phyloP scores from a whole-genome alignment of 2,888 invertebrate species.

The Tetropium fuscum region DNA sequence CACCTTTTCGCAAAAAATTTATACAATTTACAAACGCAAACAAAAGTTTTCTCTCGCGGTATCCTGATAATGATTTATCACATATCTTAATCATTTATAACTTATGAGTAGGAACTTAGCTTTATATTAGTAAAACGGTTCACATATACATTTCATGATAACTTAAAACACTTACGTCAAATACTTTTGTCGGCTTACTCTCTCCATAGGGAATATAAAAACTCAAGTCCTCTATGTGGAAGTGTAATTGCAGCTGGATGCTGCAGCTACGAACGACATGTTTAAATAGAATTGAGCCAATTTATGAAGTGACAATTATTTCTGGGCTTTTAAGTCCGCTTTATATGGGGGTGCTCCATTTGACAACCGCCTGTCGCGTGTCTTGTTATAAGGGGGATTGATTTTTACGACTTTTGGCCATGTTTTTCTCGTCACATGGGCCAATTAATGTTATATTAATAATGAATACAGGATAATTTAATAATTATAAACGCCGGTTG shows the following conservation, averaged over 20 bases:
- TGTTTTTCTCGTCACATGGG: conserved; percentile 3
- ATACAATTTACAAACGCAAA: no score
- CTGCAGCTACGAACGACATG: conserved; percentile 50
- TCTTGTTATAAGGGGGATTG: conserved; percentile 36
- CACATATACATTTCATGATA: no score
- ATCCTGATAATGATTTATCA: no score
- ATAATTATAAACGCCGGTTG: no score
- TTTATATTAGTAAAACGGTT: no score
- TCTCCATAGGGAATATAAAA: conserved; percentile 5
- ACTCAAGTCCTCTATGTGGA: conserved; percentile 21
- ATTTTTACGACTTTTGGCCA: conserved; percentile 32
- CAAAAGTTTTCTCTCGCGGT: no score
- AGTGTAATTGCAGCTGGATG: conserved; percentile 34
- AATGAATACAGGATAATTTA: no score
- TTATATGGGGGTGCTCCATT: conserved; percentile 44
- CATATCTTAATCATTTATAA: no score
- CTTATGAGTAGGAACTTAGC: no score
- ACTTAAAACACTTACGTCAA: no score
- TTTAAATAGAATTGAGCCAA: conserved; percentile 63
- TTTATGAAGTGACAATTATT: conserved; percentile 64
- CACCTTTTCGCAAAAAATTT: no score
- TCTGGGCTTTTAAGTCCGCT: conserved; percentile 56
- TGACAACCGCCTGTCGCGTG: conserved; percentile 51
- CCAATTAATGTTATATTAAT: no score
- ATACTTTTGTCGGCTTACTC: conserved; percentile 3